Evolutionary conservation across 2,888 invertebrate species (phyloP).

Genomic region (Amphipoea oculea): DNA sequence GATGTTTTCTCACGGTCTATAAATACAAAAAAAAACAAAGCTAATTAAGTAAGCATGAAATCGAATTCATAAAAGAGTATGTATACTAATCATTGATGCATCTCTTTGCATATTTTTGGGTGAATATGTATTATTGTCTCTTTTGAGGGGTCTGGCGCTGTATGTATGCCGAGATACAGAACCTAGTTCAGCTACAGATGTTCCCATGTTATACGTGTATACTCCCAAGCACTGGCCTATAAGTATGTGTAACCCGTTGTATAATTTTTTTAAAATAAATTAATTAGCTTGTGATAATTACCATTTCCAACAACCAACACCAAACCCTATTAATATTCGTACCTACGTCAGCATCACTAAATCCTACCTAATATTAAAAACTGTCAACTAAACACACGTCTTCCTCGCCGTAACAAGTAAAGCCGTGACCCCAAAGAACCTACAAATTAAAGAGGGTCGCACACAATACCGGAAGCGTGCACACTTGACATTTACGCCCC

Average conservation of each 20-base stretch:
- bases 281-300: not conserved
- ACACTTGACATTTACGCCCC: slow-evolving; percentile 81
- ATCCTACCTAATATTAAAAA: not conserved
- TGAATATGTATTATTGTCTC: not conserved
- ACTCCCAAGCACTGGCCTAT: not conserved
- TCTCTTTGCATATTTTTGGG: not conserved
- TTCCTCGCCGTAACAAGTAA: slow-evolving; percentile 24
- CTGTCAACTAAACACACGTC: slow-evolving; percentile 21
- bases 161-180: not conserved
- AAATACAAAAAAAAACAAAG: not conserved
- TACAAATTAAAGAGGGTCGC: slow-evolving; percentile 76
- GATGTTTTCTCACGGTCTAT: not conserved
- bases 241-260: not conserved
- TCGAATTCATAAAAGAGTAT: not conserved
- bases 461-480: slow-evolving; percentile 83
- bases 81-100: not conserved
- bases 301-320: not conserved
- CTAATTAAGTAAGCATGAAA: not conserved
- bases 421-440: slow-evolving; percentile 61
- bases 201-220: not conserved
- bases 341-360: not conserved
- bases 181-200: not conserved
- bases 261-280: not conserved
- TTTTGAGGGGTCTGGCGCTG: not conserved
- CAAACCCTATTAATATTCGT: not conserved